Evolutionary conservation across 1,140 invertebrate genomes (phyloP), one percentile per base, ranked within the genome.

Genomic region (Potamilus streckersoni): DNA sequence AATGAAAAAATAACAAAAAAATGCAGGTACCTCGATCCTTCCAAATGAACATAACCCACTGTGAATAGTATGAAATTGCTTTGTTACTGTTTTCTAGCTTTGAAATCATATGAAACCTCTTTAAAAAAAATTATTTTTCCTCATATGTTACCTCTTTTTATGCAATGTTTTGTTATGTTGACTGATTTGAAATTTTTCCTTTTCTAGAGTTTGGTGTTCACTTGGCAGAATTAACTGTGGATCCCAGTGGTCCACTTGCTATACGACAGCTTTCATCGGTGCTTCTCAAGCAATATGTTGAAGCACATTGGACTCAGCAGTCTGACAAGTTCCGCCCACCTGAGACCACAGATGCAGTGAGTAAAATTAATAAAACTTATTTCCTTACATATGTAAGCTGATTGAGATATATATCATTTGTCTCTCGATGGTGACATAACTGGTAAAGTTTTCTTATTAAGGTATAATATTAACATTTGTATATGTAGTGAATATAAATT

Each of bases 201-300:
- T 58, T 87, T 88, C 64, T 85, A 92, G 94, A 94, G 74, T 95
- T 93, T 93, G 94, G 94, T 68, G 92, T 95, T 61, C 93, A 93
- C 86, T 86, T 95, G 65, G 92, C 94, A 1, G 94, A 95, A 87
- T 91, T 95, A 66, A 93, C 94, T 5, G 88, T 95, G 38, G 93
- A 95, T 86, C 89, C 91, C n/a, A 91, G 92, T 81, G 92, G 93
- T n/a, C 91, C 93, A n/a, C 79, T 90, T 64, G 86, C 88, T 38
- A 86, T 89, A 71, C 90, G 94, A 71, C 94, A 95, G 85, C 88
- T 95, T 72, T 92, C 94, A 0, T 94, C 93, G 23, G 93, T 95
- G 23, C 88, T 95, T 68, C 89, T 95, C 17, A 94, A 94, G 69
- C 94, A 95, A 75, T 95, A 95, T 90, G 93, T 95, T 27, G 93